A percentile compares a stretch with the other conserved stretches of the same genome.
Evolutionary conservation across 2,888 invertebrate genomes (phyloP).

Genomic region (Trichopria drosophilae): DNA sequence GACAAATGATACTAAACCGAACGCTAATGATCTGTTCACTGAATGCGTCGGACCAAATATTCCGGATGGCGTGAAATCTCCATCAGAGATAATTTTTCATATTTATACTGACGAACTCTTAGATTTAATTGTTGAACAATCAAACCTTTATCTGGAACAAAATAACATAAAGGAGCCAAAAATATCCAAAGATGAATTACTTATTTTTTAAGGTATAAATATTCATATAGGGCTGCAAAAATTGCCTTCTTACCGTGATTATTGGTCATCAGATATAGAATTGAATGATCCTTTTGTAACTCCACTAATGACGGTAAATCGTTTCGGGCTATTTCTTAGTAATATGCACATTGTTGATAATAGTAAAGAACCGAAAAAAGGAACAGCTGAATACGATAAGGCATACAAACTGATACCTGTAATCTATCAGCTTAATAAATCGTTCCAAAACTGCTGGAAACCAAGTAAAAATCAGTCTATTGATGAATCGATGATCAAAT

Average conservation of each 20-base stretch:
- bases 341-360: too few species aligned
- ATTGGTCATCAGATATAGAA: constrained; percentile 31
- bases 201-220: not conserved
- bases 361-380: not conserved
- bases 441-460: too few species aligned
- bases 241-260: constrained; percentile 36
- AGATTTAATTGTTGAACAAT: constrained; percentile 1
- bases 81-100: not conserved
- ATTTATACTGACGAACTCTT: not conserved
- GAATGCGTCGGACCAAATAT: not conserved
- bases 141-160: not conserved
- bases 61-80: not conserved
- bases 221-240: constrained; percentile 37
- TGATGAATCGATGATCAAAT: too few species aligned
- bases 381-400: constrained; percentile 12
- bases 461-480: constrained; percentile 5
- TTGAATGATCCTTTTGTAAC: not conserved
- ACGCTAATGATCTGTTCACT: not conserved
- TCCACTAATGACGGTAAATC: too few species aligned
- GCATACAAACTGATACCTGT: too few species aligned
- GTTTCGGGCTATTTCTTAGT: too few species aligned
- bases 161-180: too few species aligned
- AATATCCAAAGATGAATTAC: constrained; percentile 2
- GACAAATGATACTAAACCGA: not conserved
- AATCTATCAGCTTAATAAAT: too few species aligned